Base-by-base conservation (phyloP, 1,140 invertebrate genomes). In the Drosophila kepulauana region DNA sequence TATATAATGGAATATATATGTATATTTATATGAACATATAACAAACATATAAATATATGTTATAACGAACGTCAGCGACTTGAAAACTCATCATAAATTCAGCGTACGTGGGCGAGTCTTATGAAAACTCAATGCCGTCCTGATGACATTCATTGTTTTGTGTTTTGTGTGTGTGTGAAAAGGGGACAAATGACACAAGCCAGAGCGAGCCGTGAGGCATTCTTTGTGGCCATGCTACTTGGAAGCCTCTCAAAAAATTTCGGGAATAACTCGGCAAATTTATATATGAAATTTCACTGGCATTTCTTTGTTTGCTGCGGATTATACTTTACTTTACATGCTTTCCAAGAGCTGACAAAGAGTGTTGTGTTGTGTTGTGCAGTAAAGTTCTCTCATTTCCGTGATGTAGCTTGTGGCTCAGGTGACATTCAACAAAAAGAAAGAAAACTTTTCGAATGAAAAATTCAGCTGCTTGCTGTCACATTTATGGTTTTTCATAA, bases 81-180 rank as follows among this genome's bases (percentile, higher is more conserved):
- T 57, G 51, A 73, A 57, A 77, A 80, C 84, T 88, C 85, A 88
- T 89, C 84, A 89, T 57, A 70, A 75, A 88, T 89, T 88, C 84
- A 84, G 45, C 66, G 56, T 84, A 81, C 85, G 85, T 88, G 70
- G 84, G 51, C 57, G 62, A 61, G 41, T 89, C 78, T 89, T 89
- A 89, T 84, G 74, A 89, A 89, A 88, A 88, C 84, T 88, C 82
- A 78, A 81, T 88, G 85, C 78, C 68, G 66, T 35, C 63, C 63
- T 89, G 84, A 88, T 88, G 84, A 88, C 85, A 89, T 82, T 89
- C 85, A 88, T 88, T 88, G 84, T 88, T 87, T 89, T 88, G 84
- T 84, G 62, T 81, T 20, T 41, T 57, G 33, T 57, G 35, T 38
- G 35, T 57, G 35, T 38, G 74, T 80, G 75, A 73, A 79, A 33